These are phyloP conservation scores for Dryoscopus gambensis DNA, from an alignment of 2,113 vertebrate genomes.

Conservation along the genomic window DNA sequence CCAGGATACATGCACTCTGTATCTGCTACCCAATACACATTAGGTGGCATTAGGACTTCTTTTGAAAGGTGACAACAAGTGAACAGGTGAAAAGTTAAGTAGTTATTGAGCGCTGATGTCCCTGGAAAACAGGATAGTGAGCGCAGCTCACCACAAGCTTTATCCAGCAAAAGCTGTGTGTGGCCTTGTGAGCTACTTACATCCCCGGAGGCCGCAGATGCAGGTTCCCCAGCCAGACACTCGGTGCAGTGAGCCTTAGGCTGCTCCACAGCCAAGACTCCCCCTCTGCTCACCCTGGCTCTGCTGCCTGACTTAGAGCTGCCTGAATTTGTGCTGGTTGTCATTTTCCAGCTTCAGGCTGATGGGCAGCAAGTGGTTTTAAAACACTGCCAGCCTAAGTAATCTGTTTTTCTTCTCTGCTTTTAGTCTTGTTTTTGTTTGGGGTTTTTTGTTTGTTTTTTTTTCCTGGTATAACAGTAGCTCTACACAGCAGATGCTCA, in stretches of 20 bases:
- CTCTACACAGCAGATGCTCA: not conserved
- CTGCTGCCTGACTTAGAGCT: not conserved
- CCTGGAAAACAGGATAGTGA: not conserved
- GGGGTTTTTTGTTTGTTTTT: not conserved
- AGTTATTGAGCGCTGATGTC: not conserved
- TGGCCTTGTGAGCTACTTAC: not conserved
- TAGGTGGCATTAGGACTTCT: not conserved
- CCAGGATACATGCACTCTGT: not conserved
- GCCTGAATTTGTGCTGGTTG: not conserved
- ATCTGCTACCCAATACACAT: not conserved
- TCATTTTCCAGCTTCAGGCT: not conserved
- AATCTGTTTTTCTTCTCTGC: not conserved
- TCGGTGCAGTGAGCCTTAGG: not conserved
- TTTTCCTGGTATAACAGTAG: not conserved
- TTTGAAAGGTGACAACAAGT: not conserved
- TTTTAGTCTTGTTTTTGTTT: not conserved
- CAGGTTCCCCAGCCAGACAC: not conserved
- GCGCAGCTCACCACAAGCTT: not conserved
- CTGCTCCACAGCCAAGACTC: not conserved
- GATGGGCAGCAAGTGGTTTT: not conserved
- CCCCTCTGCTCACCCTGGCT: not conserved
- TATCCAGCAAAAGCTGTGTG: not conserved
- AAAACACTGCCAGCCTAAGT: not conserved
- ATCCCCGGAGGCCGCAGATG: not conserved
- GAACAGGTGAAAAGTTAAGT: slow-evolving; percentile 1